phyloP scores from a whole-genome alignment of 2,888 invertebrate genomes.

The Halictus ligatus region DNA sequence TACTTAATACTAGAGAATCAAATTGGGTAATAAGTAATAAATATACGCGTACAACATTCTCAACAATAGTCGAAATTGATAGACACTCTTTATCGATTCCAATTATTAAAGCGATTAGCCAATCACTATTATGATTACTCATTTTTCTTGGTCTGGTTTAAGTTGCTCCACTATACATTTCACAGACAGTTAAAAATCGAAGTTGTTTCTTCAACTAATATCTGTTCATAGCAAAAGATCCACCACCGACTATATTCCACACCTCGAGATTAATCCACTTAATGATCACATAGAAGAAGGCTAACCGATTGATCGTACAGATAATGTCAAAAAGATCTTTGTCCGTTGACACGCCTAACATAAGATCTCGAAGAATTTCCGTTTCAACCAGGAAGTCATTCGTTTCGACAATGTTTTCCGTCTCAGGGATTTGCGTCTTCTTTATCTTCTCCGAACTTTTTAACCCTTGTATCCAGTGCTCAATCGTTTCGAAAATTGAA shows the following conservation, averaged over 20 bases:
- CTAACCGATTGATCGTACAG: constrained; percentile 74
- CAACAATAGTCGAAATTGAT: too few species aligned
- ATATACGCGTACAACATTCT: too few species aligned
- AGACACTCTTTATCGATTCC: neutral
- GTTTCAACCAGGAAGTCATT: constrained; percentile 68
- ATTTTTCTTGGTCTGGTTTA: neutral
- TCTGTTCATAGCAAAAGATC: constrained; percentile 44
- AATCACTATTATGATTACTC: neutral
- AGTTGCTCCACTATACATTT: neutral
- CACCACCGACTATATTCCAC: constrained; percentile 71
- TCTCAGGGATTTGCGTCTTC: constrained; percentile 9
- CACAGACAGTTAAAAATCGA: neutral
- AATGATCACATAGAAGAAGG: constrained; percentile 75
- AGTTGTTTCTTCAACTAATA: neutral
- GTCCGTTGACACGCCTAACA: constrained; percentile 67
- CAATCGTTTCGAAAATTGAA: constrained; percentile 41
- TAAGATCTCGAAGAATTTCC: constrained; percentile 72
- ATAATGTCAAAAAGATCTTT: constrained; percentile 68
- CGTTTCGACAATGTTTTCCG: constrained; percentile 40
- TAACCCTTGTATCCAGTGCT: constrained; percentile 33
- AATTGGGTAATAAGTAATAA: too few species aligned
- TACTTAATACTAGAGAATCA: neutral
- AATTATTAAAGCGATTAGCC: neutral
- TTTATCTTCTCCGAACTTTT: constrained; percentile 11
- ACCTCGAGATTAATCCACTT: constrained; percentile 78